These are phyloP conservation scores for Octopus sinensis DNA, from an alignment of 1,140 invertebrate species.

Conservation along the genomic window DNA sequence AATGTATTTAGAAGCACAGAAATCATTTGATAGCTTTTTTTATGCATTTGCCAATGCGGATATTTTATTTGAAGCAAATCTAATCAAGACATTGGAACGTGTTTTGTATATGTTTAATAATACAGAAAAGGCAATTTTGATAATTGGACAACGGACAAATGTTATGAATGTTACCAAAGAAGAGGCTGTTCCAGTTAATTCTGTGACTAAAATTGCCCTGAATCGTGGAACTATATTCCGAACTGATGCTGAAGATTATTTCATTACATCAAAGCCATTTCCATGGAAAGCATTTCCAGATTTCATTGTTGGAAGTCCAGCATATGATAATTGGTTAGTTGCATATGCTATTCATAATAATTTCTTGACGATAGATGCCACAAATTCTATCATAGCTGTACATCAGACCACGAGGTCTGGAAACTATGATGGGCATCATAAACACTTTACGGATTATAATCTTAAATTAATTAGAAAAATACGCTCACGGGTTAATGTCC, in stretches of 20 bases:
- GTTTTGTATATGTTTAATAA: constrained; percentile 16
- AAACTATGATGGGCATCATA: constrained; percentile 32
- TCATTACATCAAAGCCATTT: constrained; percentile 33
- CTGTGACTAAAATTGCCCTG: constrained; percentile 20
- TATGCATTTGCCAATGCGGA: constrained; percentile 42
- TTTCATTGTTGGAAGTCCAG: constrained; percentile 37
- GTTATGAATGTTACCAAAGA: constrained; percentile 29
- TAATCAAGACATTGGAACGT: constrained; percentile 27
- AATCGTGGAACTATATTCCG: constrained; percentile 30
- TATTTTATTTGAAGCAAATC: constrained; percentile 32
- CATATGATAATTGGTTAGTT: constrained; percentile 43
- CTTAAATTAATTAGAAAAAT: constrained; percentile 24
- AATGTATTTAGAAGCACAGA: constrained; percentile 32
- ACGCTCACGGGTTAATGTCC: constrained; percentile 30
- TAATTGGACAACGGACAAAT: constrained; percentile 32
- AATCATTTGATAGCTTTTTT: constrained; percentile 29
- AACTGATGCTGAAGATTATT: constrained; percentile 39
- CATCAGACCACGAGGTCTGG: constrained; percentile 40
- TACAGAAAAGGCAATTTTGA: constrained; percentile 20
- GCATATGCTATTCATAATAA: constrained; percentile 26
- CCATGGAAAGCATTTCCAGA: constrained; percentile 38
- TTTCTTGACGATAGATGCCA: constrained; percentile 32
- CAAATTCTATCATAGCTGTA: constrained; percentile 34
- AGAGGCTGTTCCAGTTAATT: constrained; percentile 26
- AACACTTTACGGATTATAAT: constrained; percentile 31